phyloP scores from a whole-genome alignment of 2,797 vertebrate species.

The Sebastes trivittatus region DNA sequence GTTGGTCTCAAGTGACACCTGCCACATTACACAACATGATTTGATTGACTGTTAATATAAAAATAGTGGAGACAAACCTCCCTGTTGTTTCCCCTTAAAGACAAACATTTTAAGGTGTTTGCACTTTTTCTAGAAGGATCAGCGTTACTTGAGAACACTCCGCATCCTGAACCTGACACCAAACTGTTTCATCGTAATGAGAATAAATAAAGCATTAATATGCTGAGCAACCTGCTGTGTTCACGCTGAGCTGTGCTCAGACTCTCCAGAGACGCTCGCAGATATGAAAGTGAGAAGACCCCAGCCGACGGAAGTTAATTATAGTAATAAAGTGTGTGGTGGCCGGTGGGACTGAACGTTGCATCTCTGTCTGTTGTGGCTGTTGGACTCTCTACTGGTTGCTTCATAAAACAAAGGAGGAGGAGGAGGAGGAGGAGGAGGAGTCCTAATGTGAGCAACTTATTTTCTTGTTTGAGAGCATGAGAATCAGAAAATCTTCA shows the following conservation, averaged over 20 bases:
- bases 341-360: conserved; percentile 41
- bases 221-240: conserved; percentile 21
- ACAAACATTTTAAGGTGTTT: background rate
- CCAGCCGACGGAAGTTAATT: conserved; percentile 69
- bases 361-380: conserved; percentile 5
- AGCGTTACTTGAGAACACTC: conserved; percentile 7
- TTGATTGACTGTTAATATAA: background rate
- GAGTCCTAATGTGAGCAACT: background rate
- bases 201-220: conserved; percentile 31
- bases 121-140: conserved; percentile 1
- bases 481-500: too few relatives aligned
- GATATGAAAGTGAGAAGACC: conserved; percentile 71
- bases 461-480: background rate
- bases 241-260: conserved; percentile 23
- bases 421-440: background rate
- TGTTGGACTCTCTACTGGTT: conserved; percentile 5
- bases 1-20: background rate
- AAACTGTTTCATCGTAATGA: conserved; percentile 5
- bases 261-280: conserved; percentile 64
- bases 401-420: conserved; percentile 25
- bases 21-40: background rate
- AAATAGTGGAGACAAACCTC: background rate
- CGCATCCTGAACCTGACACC: conserved; percentile 25
- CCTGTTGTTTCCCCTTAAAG: background rate
- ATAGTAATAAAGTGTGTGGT: conserved; percentile 62